phyloP scores from a whole-genome alignment of 1,140 invertebrate species.

The Nilaparvata lugens region DNA sequence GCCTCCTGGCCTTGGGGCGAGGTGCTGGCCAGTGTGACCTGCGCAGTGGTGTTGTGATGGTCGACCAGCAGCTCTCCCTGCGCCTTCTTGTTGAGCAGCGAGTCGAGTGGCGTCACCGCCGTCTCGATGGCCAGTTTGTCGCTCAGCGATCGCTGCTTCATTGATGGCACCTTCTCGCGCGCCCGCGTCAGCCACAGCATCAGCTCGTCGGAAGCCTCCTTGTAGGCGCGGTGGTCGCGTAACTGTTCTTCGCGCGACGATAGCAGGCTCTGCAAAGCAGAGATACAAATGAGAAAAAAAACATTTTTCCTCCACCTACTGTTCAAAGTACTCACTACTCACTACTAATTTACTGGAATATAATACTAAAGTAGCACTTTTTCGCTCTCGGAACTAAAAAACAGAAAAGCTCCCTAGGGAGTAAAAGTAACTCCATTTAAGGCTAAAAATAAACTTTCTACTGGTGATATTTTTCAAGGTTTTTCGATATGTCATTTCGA shows the following conservation, averaged over 20 bases:
- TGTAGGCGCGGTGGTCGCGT: slow-evolving; percentile 77
- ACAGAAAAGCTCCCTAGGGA: no score
- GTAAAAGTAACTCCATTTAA: no score
- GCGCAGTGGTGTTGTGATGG: slow-evolving; percentile 72
- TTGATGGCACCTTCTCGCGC: slow-evolving; percentile 77
- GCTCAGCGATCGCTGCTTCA: slow-evolving; percentile 72
- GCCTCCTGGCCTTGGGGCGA: slow-evolving; percentile 62
- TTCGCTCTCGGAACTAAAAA: no score
- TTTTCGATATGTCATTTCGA: background rate
- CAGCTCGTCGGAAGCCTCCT: slow-evolving; percentile 82
- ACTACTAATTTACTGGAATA: no score
- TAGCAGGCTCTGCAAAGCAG: slow-evolving; percentile 56
- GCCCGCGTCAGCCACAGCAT: slow-evolving; percentile 74
- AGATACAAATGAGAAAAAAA: slow-evolving; percentile 7
- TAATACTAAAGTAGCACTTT: no score
- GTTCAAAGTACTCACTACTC: no score
- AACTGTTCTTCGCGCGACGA: slow-evolving; percentile 75
- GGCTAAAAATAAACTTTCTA: no score
- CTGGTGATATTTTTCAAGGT: no score
- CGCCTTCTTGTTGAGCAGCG: slow-evolving; percentile 77
- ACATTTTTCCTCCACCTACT: no score
- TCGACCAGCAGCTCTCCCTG: slow-evolving; percentile 82
- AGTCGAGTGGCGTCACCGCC: slow-evolving; percentile 74
- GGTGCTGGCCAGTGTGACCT: slow-evolving; percentile 75
- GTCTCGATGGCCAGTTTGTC: slow-evolving; percentile 84